Evolutionary conservation across 2,888 invertebrate genomes (phyloP), one percentile per base, ranked within the genome.

Genomic region (Steromphala cineraria): DNA sequence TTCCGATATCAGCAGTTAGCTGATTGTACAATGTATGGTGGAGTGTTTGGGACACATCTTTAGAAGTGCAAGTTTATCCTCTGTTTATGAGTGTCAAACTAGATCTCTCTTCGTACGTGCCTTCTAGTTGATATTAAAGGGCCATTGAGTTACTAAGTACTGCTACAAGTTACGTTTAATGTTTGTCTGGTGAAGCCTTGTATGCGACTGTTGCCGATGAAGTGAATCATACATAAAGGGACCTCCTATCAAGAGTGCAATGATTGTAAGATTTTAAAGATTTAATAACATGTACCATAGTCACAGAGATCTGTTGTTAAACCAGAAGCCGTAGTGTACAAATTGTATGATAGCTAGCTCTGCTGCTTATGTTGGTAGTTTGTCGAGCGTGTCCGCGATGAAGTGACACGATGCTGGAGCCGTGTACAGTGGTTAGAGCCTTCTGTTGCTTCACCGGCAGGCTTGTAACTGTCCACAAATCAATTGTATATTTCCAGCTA

Each of bases 401-500:
- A 71, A 31, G 71, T 71, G 71, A 36, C 3, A 3, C 40, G 24
- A 13, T 40, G 28, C 36, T 71, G n/a, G 19, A 71, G 71, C 40
- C 10, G 56, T 56, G 71, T 71, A 17, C 19, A 28, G 17, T 28
- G 24, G 31, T 67, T 67, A 67, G 36, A 13, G 17, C 67, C 17
- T 24, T 24, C 15, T 71, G 24, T 36, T 71, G 71, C 55, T 76
- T 31, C 53, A 24, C 55, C 53, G 53, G 76, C 76, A 76, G 53
- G 76, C 76, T 76, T 76, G 67, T 31, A 13, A 36, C 31, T 55
- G 53, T 53, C 36, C 76, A 55, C 53, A 55, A 76, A 55, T 76
- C 28, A 76, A 53, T 76, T 76, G 76, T 76, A 76, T 76, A 76
- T 76, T 76, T 76, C 76, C 76, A 76, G 55, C 53, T 76, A 76